Evolutionary conservation across 2,888 invertebrate genomes (phyloP), one percentile per base, ranked within the genome.

Genomic region (Cheilosia pagana): DNA sequence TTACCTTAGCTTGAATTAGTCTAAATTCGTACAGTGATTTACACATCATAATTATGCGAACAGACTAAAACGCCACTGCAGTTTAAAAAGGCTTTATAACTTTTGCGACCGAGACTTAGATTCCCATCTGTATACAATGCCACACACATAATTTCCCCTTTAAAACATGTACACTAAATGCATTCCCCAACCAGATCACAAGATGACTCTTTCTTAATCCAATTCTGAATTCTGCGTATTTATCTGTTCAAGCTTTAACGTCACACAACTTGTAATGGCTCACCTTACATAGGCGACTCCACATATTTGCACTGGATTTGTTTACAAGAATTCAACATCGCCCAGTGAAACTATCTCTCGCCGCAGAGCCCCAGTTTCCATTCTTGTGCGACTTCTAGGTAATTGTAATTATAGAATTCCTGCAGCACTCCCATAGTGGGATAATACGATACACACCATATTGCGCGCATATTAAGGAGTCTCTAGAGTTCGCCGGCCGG

Each of bases 371-470:
- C 39, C 68, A 35, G 39, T 45, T 60, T 25, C 43, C 72, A 72
- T 72, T 78, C 78, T 43, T 23, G 41, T 60, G 3, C 39, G 59
- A 65, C 78, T 68, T 68, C 74, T 65, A 53, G 65, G 75, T 55
- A 65, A 70, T 65, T 60, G 83, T 79, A 75, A 85, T 85, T 85
- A 85, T 55, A 81, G 85, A 85, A 85, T 81, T 81, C 76, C 43
- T 62, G 2, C 21, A 19, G 39, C 68, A 59, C 55, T 63, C 67
- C 81, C 67, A 71, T 76, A 60, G 60, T 55, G 60, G 79, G 65
- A 75, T 48, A 67, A 59, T 28, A 39, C 75, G 53, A 50, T 71
- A 81, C 81, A 50, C 75, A 81, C 81, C 85, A 81, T 67, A 62
- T 57, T 25, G 71, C 50, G 71, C 76, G 53, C 63, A 41, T 71